Conservation (phyloP, 1,140 invertebrate genomes). For the Apis florea region DNA sequence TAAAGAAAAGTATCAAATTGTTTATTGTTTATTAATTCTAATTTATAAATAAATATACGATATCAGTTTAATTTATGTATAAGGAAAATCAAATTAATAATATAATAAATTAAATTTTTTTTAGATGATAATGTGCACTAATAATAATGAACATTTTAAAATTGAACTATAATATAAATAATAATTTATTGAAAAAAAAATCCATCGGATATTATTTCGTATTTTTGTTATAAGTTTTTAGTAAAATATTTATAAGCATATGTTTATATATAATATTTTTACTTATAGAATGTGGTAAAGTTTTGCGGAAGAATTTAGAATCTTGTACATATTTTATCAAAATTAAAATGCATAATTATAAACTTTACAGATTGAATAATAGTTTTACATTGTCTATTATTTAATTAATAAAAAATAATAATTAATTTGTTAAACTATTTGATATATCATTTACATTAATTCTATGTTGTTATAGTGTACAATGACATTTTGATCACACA, state of each 20-base stretch:
- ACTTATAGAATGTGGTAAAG: slow-evolving; percentile 16
- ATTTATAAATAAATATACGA: too few relatives aligned
- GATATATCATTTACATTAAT: slow-evolving; percentile 40
- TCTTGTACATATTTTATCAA: slow-evolving; percentile 13
- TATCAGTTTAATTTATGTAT: too few relatives aligned
- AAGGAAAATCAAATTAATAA: too few relatives aligned
- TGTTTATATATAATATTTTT: slow-evolving; percentile 7
- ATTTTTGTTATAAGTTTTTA: too few relatives aligned
- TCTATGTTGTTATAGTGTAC: slow-evolving; percentile 45
- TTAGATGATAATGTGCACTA: too few relatives aligned
- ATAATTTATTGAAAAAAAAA: too few relatives aligned
- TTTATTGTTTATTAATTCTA: too few relatives aligned
- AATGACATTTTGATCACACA: slow-evolving; percentile 59
- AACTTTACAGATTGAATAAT: slow-evolving; percentile 9
- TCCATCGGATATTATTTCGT: too few relatives aligned
- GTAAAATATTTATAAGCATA: slow-evolving; percentile 2
- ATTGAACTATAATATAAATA: too few relatives aligned
- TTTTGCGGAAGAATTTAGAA: neutral
- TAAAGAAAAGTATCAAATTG: too few relatives aligned
- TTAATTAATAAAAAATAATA: slow-evolving; percentile 22
- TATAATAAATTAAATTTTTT: too few relatives aligned
- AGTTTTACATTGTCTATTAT: neutral
- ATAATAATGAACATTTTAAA: too few relatives aligned
- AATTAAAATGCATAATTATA: slow-evolving; percentile 40
- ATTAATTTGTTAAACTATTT: slow-evolving; percentile 39